Base-by-base conservation (phyloP, 2,888 invertebrate species). In the Drosophila pegasa region DNA sequence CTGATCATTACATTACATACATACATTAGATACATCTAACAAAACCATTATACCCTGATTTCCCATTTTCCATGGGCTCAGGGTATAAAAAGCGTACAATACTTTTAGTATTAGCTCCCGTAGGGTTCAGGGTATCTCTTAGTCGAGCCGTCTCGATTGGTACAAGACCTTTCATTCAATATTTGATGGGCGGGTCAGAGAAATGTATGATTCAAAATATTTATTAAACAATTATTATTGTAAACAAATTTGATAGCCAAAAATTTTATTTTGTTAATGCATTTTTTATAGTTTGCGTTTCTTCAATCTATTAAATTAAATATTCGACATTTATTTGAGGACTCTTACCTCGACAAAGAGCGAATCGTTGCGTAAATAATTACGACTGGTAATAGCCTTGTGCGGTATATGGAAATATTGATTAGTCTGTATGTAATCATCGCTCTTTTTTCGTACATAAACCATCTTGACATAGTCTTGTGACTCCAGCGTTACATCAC, bases 401-500 rank as follows among this genome's bases (percentile, higher is more conserved):
- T 92, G 92, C 0, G 92, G 91, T 60, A 92, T 92, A 62, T 92
- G 90, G 55, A 92, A 92, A 57, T 90, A 92, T 57, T 91, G 91
- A 77, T 92, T 91, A 47, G 72, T 90, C 61, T 91, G 91, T 29
- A 90, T 79, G 9, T 88, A 90, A 33, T 91, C 93, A 1, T 93
- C 93, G 62, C 89, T 90, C 71, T 93, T 92, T 75, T 93, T 91
- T 70, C 93, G 93, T 3, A 94, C 94, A n/a, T 94, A 93, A 2
- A 95, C 93, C 0, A 93, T 93, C 83, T 95, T 95, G 0, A 94
- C 93, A 78, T 95, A 94, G 90, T 95, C 94, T 92, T 94, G 94
- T 0, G 94, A 43, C 14, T 81, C 86, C 92, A 91, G 12, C 92
- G 93, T 38, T 91, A 92, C 1, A 93, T 93, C 89, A n/a, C 70